A percentile compares a stretch with the other conserved stretches of the same genome.
Conservation (phyloP, 2,797 vertebrate species). For the Crenuchus spilurus region DNA sequence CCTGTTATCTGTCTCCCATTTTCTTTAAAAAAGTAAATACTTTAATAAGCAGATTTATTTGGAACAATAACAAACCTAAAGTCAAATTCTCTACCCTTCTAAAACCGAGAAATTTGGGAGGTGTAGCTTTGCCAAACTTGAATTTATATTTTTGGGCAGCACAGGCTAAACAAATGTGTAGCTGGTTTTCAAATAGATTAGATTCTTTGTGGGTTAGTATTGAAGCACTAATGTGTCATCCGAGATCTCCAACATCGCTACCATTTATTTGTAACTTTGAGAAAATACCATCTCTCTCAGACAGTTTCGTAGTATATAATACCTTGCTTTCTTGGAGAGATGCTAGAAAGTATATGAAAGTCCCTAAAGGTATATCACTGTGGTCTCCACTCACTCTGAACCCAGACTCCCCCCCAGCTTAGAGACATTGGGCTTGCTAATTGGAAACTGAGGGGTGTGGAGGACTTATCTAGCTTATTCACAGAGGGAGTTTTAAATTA, state of each 20-base stretch:
- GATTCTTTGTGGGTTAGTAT: slow-evolving; percentile 3
- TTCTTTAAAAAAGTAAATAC: too few relatives aligned
- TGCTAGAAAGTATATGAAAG: background rate
- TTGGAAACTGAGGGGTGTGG: too few relatives aligned
- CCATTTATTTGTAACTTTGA: background rate
- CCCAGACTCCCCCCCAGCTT: background rate
- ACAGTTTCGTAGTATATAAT: background rate
- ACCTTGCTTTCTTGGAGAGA: slow-evolving; percentile 4
- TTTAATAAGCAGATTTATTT: background rate
- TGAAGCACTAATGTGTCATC: background rate
- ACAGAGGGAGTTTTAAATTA: too few relatives aligned
- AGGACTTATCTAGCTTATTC: too few relatives aligned
- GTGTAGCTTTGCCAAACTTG: background rate
- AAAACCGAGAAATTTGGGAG: background rate
- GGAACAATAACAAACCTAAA: background rate
- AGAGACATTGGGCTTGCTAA: background rate
- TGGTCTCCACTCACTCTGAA: too few relatives aligned
- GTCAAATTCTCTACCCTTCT: background rate
- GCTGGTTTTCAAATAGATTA: too few relatives aligned
- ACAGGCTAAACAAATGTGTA: background rate
- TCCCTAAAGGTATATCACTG: background rate
- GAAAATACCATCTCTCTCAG: background rate
- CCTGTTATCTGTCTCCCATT: background rate
- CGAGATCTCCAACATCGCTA: background rate
- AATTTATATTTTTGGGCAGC: background rate